Base-by-base conservation (phyloP, 2,797 vertebrate genomes). In the Sciurus vulgaris region DNA sequence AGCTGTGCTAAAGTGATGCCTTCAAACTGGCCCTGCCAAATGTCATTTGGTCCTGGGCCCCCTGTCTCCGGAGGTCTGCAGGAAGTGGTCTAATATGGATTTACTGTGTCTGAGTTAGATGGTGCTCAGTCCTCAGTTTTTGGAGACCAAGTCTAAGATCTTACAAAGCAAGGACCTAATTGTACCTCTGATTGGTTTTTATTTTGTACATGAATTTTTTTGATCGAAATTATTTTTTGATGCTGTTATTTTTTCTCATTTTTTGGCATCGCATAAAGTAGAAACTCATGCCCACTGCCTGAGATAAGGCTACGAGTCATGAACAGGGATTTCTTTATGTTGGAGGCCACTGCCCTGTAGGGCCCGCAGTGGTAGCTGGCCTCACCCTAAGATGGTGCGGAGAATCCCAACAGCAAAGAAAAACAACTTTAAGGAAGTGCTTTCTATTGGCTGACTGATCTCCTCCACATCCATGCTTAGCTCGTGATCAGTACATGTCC, bases 81-180 rank as follows among this genome's bases (percentile, higher is more conserved):
- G 70, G 79, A 51, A 8, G 10, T 14, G 41, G 22, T 35, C 59
- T 20, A 4, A 54, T 3, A 22, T 0, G 7, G 35, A 6, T 17
- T 67, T 38, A 14, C 5, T 10, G 0, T 13, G 18, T 44, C 18
- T 18, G 33, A 22, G 11, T 44, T 44, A 35, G 47, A 35, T 0
- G n/a, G 12, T n/a, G 13, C 12, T 24, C 6, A 7, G n/a, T 1
- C 15, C 8, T 35, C 3, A 33, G 41, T 5, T 56, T 0, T 35
- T 81, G 33, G 51, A 70, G 33, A 63, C 12, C 8, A 38, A 33
- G 18, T 18, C 11, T 65, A 10, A 67, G 56, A 26, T 56, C 20
- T 41, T 33, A 30, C 0, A 35, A 44, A 38, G 44, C 0, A 13
- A 84, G 12, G 24, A 38, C 26, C 47, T 11, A 63, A 15, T 56